Conservation (phyloP, 2,113 vertebrate species). For the Alligator sinensis region DNA sequence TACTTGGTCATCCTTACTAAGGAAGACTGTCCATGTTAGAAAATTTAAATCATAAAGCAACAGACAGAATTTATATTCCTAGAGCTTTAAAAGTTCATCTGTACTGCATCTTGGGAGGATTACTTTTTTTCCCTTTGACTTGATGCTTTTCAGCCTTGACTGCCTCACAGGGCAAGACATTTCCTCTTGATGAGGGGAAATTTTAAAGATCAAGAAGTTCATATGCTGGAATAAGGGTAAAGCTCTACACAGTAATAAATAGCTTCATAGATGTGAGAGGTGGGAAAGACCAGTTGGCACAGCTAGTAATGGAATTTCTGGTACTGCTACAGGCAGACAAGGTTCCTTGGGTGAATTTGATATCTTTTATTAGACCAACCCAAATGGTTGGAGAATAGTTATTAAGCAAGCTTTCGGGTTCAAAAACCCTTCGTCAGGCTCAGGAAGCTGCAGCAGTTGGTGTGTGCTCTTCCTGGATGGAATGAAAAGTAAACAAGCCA, state of each 20-base stretch:
- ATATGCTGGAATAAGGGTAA: background rate
- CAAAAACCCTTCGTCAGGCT: too few species aligned
- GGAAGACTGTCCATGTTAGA: background rate
- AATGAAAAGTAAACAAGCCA: too few species aligned
- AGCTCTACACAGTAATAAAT: background rate
- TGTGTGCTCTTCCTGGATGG: too few species aligned
- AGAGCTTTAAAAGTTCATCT: background rate
- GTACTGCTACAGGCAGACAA: background rate
- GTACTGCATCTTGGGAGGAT: background rate
- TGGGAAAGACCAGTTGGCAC: background rate
- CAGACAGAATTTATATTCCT: background rate
- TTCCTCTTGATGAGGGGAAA: background rate
- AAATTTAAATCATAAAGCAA: background rate
- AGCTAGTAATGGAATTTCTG: background rate
- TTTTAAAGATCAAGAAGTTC: background rate
- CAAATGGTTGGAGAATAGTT: too few species aligned
- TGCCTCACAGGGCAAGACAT: background rate
- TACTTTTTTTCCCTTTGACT: background rate
- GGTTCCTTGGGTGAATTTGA: too few species aligned
- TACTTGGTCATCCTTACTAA: background rate
- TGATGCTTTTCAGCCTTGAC: background rate
- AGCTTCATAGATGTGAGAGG: background rate
- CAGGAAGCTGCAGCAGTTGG: too few species aligned
- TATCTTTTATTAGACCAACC: too few species aligned
- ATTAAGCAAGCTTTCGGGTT: too few species aligned